These are phyloP conservation scores for Whitmania pigra DNA, from an alignment of 1,140 invertebrate species.

Conservation along the genomic window DNA sequence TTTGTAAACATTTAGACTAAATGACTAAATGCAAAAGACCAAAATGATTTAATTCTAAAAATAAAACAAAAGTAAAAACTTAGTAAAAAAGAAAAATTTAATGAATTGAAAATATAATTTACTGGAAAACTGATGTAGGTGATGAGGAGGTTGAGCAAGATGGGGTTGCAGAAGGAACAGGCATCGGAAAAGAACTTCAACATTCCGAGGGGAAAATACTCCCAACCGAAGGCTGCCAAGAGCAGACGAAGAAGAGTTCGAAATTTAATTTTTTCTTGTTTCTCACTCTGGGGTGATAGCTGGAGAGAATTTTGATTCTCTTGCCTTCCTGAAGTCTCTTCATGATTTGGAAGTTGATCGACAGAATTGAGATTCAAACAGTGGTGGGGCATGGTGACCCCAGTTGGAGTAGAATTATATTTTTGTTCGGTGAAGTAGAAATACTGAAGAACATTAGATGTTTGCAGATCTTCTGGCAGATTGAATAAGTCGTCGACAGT, in stretches of 20 bases:
- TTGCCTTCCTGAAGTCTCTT: not conserved
- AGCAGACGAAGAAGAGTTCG: not conserved
- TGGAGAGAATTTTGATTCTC: slow-evolving; percentile 39
- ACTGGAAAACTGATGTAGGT: slow-evolving; percentile 49
- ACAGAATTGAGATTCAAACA: not conserved
- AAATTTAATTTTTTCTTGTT: not conserved
- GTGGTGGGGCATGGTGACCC: not conserved
- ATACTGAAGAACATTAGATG: slow-evolving; percentile 41
- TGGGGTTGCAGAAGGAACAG: slow-evolving; percentile 70
- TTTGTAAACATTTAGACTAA: not conserved
- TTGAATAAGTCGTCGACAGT: slow-evolving; percentile 70
- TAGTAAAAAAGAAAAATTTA: not conserved
- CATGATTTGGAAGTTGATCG: slow-evolving; percentile 2
- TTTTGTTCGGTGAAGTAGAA: slow-evolving; percentile 31
- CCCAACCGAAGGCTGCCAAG: slow-evolving; percentile 54
- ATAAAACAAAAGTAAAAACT: not conserved
- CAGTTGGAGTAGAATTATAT: slow-evolving; percentile 45
- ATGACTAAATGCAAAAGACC: too few relatives aligned
- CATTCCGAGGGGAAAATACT: slow-evolving; percentile 78
- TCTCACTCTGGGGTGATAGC: slow-evolving; percentile 30
- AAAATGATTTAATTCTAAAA: not conserved
- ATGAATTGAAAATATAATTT: not conserved
- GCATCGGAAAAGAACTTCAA: slow-evolving; percentile 71
- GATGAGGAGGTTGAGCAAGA: slow-evolving; percentile 71
- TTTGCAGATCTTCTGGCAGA: slow-evolving; percentile 58